Evolutionary conservation across 2,797 vertebrate genomes (phyloP).

Genomic region (Odontamblyopus rebecca): DNA sequence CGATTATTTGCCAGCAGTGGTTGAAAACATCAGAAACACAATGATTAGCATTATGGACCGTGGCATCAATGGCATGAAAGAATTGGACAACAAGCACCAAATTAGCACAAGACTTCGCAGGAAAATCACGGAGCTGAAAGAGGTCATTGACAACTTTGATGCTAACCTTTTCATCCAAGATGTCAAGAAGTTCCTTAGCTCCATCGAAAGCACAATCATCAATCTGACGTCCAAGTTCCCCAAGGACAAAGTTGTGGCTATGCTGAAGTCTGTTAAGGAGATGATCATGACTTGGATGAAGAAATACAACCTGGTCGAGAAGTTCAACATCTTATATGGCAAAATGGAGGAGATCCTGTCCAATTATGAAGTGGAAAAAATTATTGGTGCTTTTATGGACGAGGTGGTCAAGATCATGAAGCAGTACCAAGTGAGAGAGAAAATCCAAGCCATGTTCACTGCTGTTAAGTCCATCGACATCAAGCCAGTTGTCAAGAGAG

Average conservation of each 20-base stretch:
- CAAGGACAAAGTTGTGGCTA: constrained; percentile 72
- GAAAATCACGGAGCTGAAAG: constrained; percentile 78
- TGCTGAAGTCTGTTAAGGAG: constrained; percentile 76
- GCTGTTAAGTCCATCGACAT: constrained; percentile 79
- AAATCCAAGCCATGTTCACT: constrained; percentile 69
- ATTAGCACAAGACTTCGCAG: constrained; percentile 78
- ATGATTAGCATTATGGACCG: constrained; percentile 73
- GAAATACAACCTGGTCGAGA: constrained; percentile 77
- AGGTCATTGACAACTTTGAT: constrained; percentile 80
- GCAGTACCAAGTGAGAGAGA: constrained; percentile 83
- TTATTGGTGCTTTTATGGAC: constrained; percentile 80
- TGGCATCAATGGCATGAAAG: constrained; percentile 76
- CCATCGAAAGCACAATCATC: constrained; percentile 63
- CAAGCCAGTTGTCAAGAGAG: constrained; percentile 72
- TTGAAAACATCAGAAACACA: constrained; percentile 77
- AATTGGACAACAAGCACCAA: constrained; percentile 76
- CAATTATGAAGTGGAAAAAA: constrained; percentile 82
- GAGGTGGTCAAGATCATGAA: constrained; percentile 81
- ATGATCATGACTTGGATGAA: constrained; percentile 74
- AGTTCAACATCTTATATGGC: constrained; percentile 70
- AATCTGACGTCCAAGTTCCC: constrained; percentile 72
- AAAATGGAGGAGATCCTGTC: constrained; percentile 78
- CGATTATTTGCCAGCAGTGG: constrained; percentile 79
- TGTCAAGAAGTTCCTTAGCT: constrained; percentile 68
- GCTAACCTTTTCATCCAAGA: constrained; percentile 69